These are phyloP conservation scores for Caenorhabditis zanzibari DNA, from an alignment of 2,888 invertebrate species.

Conservation along the genomic window DNA sequence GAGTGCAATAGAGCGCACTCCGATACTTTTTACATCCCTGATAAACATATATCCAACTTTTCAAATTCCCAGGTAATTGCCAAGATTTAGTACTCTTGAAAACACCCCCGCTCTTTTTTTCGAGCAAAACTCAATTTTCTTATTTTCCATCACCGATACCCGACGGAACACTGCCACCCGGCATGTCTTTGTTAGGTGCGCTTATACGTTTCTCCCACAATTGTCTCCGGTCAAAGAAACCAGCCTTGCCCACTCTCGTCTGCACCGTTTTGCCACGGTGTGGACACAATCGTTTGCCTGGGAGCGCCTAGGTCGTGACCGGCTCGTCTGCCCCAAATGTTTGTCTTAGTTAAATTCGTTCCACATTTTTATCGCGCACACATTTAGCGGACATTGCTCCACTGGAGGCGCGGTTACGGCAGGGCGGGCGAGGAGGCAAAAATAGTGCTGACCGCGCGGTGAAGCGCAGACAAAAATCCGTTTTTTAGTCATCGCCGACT, in stretches of 20 bases:
- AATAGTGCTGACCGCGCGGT: constrained; percentile 18
- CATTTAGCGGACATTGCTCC: constrained; percentile 36
- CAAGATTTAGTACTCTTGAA: no score
- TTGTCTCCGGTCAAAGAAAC: constrained; percentile 30
- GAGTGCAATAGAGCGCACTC: no score
- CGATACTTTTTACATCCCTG: no score
- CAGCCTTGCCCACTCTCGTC: constrained; percentile 22
- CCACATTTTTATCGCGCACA: constrained; percentile 37
- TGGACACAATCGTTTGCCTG: constrained; percentile 22
- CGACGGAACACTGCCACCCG: constrained; percentile 34
- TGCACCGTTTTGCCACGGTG: constrained; percentile 2
- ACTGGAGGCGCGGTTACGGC: constrained; percentile 19
- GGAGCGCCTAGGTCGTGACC: constrained; percentile 11
- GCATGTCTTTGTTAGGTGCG: constrained; percentile 33
- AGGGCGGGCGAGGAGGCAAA: constrained; percentile 3
- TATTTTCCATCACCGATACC: background rate
- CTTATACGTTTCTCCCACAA: constrained; percentile 9
- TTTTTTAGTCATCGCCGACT: constrained; percentile 50
- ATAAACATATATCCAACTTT: no score
- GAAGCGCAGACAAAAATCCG: constrained; percentile 42
- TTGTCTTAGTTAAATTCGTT: constrained; percentile 46
- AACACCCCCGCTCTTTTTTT: background rate
- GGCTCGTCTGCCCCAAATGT: constrained; percentile 38
- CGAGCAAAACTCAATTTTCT: constrained; percentile 26
- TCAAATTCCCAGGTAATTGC: no score